A percentile compares a stretch with the other conserved stretches of the same genome.
Conservation (phyloP, 2,797 vertebrate genomes). For the Gouania willdenowi region DNA sequence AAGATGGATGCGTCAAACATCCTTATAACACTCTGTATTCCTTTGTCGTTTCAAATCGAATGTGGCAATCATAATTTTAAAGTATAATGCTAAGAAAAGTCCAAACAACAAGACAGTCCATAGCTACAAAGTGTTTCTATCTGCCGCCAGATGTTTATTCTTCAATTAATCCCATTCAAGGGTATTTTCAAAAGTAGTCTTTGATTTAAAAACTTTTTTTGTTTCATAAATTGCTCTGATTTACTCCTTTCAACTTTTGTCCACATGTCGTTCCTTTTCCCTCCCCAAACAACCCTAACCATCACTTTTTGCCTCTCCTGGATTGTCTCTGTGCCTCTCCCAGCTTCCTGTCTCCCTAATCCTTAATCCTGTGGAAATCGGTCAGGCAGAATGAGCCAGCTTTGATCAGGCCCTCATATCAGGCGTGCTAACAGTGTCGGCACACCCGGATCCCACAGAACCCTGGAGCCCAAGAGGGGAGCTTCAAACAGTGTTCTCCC, state of each 20-base stretch:
- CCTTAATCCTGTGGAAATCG: conserved; percentile 81
- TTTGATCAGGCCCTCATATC: conserved; percentile 81
- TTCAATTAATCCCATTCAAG: too few relatives aligned
- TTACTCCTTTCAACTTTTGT: conserved; percentile 6
- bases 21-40: too few relatives aligned
- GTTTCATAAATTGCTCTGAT: conserved; percentile 12
- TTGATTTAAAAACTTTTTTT: too few relatives aligned
- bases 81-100: too few relatives aligned
- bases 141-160: too few relatives aligned
- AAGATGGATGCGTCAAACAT: too few relatives aligned
- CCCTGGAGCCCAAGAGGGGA: conserved; percentile 57
- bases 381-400: conserved; percentile 78
- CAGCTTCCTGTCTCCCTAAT: conserved; percentile 78
- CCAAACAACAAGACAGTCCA: too few relatives aligned
- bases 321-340: conserved; percentile 67
- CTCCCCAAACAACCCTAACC: conserved; percentile 35
- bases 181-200: too few relatives aligned
- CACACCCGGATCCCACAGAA: conserved; percentile 74
- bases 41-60: too few relatives aligned
- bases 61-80: too few relatives aligned
- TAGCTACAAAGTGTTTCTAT: too few relatives aligned
- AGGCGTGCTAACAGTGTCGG: conserved; percentile 72
- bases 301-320: conserved; percentile 56
- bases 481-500: conserved; percentile 57
- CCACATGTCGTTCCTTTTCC: conserved; percentile 30